Conservation (phyloP, 2,888 invertebrate species). For the Oconnorella tubifera region DNA sequence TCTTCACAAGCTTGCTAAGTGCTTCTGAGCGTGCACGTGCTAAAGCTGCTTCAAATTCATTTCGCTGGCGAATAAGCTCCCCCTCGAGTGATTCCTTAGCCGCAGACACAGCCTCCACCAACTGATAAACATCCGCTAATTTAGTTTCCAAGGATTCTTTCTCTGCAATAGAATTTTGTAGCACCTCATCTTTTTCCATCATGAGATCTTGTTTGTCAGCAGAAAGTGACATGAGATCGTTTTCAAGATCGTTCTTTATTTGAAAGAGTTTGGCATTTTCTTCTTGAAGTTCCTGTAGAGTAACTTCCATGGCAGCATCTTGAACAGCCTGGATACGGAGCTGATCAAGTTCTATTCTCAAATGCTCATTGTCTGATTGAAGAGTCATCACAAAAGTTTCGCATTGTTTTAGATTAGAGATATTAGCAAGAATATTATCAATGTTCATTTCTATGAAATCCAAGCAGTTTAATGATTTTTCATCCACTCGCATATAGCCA, state of each 20-base stretch:
- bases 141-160: conserved; percentile 4
- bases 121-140: conserved; percentile 17
- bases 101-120: conserved; percentile 17
- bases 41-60: conserved; percentile 21
- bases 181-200: background rate
- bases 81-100: conserved; percentile 22
- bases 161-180: conserved; percentile 4
- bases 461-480: too few relatives aligned
- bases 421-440: too few relatives aligned
- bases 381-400: too few relatives aligned
- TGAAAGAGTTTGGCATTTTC: conserved; percentile 26
- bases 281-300: conserved; percentile 23
- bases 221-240: conserved; percentile 19
- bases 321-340: background rate
- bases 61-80: conserved; percentile 20
- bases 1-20: conserved; percentile 8
- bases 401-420: too few relatives aligned
- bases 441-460: too few relatives aligned
- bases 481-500: too few relatives aligned
- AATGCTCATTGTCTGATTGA: background rate
- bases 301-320: conserved; percentile 10
- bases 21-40: conserved; percentile 15
- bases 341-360: conserved; percentile 1
- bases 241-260: conserved; percentile 25
- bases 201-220: conserved; percentile 16